Conservation (phyloP, 2,888 invertebrate genomes). For the Protonemura montana region DNA sequence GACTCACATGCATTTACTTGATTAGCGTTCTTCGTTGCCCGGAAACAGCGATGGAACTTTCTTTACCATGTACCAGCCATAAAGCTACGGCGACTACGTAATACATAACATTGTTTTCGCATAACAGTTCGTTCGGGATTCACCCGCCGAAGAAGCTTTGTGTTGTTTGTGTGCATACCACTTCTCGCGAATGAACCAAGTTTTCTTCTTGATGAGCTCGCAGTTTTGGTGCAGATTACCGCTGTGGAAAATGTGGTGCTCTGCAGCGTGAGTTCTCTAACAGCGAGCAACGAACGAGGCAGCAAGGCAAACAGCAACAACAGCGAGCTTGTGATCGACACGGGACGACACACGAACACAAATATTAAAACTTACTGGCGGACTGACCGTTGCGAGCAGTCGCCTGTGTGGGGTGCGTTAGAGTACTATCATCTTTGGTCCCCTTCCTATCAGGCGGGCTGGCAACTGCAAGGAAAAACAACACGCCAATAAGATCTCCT, state of each 20-base stretch:
- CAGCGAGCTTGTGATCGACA: neutral
- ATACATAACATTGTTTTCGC: too few relatives aligned
- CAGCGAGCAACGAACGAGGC: neutral
- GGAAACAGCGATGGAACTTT: too few relatives aligned
- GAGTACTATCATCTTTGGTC: constrained; percentile 65
- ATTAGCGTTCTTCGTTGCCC: too few relatives aligned
- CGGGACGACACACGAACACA: neutral
- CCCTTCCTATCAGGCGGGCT: constrained; percentile 78
- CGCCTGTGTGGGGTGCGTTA: constrained; percentile 55
- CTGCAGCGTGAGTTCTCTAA: neutral
- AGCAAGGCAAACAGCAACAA: neutral
- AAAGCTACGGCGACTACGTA: too few relatives aligned
- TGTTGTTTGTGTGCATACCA: too few relatives aligned
- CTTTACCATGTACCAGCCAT: too few relatives aligned
- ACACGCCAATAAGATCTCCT: neutral
- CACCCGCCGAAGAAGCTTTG: too few relatives aligned
- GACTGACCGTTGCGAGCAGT: constrained; percentile 60
- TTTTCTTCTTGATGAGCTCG: neutral
- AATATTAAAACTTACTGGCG: constrained; percentile 57
- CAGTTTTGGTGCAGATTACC: neutral
- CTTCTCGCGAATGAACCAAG: too few relatives aligned
- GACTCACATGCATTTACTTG: neutral
- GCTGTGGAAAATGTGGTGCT: neutral
- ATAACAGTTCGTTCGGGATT: too few relatives aligned
- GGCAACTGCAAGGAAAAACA: constrained; percentile 72